These are phyloP conservation scores for Puma concolor DNA, from an alignment of 2,113 vertebrate genomes.

Conservation along the genomic window DNA sequence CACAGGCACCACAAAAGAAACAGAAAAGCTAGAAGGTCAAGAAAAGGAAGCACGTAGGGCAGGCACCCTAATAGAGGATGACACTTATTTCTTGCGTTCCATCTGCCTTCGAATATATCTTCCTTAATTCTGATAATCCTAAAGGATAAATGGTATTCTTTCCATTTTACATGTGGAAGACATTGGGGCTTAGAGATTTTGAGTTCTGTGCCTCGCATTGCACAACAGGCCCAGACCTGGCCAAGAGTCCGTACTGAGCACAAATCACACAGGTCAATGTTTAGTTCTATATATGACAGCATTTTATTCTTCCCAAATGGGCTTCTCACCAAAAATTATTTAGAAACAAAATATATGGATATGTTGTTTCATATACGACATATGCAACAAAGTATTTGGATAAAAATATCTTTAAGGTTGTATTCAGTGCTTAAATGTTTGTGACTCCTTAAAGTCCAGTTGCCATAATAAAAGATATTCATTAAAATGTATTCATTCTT, in stretches of 20 bases:
- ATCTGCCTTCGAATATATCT: neutral
- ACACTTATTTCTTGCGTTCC: neutral
- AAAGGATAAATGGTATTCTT: neutral
- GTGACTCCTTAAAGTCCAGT: neutral
- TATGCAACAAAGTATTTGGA: neutral
- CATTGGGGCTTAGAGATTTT: neutral
- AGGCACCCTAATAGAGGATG: neutral
- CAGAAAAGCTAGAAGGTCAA: neutral
- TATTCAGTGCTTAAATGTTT: neutral
- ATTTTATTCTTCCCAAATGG: neutral
- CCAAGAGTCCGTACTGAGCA: neutral
- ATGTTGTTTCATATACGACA: neutral
- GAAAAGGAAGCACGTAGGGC: neutral
- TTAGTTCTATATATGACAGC: neutral
- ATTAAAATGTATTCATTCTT: slow-evolving; percentile 14
- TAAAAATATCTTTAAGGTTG: neutral
- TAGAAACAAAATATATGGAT: neutral
- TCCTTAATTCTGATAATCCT: neutral
- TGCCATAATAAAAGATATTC: neutral
- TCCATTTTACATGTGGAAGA: neutral
- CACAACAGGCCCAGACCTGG: neutral
- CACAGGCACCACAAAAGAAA: neutral
- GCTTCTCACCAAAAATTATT: neutral
- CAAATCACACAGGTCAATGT: neutral
- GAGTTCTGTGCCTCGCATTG: neutral